Percentiles rank a stretch among this genome's conserved stretches.
These are phyloP conservation scores for Ptyas mucosa DNA, from an alignment of 2,113 vertebrate species.

Conservation along the genomic window DNA sequence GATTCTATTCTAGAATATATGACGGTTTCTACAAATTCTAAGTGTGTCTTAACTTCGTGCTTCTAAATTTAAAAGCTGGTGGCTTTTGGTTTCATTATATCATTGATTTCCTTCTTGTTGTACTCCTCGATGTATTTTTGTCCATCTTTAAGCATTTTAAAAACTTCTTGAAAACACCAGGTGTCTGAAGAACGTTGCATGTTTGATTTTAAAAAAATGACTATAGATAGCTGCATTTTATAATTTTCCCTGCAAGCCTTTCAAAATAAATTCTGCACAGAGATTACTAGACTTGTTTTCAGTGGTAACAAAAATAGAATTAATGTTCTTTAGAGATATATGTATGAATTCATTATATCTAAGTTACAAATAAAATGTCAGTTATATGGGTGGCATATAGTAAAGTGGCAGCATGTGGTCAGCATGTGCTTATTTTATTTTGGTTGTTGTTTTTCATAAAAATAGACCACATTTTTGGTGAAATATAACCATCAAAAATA, in stretches of 20 bases:
- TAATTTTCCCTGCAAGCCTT: background rate
- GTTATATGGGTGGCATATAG: background rate
- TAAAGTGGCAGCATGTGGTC: background rate
- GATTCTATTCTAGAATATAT: background rate
- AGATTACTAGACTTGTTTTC: background rate
- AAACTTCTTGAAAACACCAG: background rate
- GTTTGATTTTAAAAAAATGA: background rate
- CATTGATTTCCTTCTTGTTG: constrained; percentile 29
- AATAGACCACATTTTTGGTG: background rate
- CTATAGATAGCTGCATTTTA: background rate
- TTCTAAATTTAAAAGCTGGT: constrained; percentile 21
- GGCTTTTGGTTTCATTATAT: constrained; percentile 27
- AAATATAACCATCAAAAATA: background rate
- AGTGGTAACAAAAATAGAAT: background rate
- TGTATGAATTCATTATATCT: background rate
- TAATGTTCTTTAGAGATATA: background rate
- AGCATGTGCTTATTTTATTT: background rate
- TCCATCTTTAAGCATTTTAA: background rate
- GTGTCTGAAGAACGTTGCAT: background rate
- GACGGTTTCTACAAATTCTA: background rate
- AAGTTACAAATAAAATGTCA: background rate
- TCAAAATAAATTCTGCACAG: background rate
- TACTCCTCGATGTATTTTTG: background rate
- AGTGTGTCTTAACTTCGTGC: constrained; percentile 16
- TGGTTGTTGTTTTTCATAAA: background rate